Base-by-base conservation (phyloP, 2,797 vertebrate species). In the Knipowitschia caucasica region DNA sequence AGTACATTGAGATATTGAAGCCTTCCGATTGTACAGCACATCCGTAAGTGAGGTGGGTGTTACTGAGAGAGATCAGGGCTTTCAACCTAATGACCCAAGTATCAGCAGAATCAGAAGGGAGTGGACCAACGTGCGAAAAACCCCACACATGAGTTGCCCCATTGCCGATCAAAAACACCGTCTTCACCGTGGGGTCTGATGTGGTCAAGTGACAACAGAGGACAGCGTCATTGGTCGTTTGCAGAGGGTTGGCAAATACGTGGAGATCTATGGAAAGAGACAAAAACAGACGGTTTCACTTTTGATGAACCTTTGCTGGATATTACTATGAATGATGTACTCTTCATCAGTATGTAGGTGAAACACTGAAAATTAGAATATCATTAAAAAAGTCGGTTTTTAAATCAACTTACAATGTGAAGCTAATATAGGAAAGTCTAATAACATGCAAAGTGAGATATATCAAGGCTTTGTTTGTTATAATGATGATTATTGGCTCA, bases 171-270 rank as follows among this genome's bases (percentile, higher is more conserved):
- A 65, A 51, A 44, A 18, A 8, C 24, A 65, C 31, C 1, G 54
- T 33, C 17, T 43, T 47, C n/a, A 47, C 4, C 18, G 54, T 52
- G 25, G 2, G 52, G 27, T 64, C 54, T 34, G 47, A 27, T 11
- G 21, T 64, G 1, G 27, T 57, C 49, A 53, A 33, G 4, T 57
- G 61, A 40, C 61, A 64, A 1, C 12, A 27, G 5, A 64, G 34
- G 1, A 15, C 24, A 3, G 25, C 42, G 9, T 52, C 17, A 1
- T 5, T 34, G 6, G 7, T 21, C 4, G 24, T 3, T 3, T 18
- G n/a, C 5, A 5, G 20, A 12, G 44, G 15, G 26, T 65, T 65
- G 30, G 43, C 62, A 26, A 65, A 59, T 3, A 59, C 10, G 2
- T 1, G 20, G 3, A 65, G 10, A 6, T 54, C 62, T 65, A 23